A percentile compares a stretch with the other conserved stretches of the same genome.
These are phyloP conservation scores for Myocastor coypus DNA, from an alignment of 2,113 vertebrate genomes.

Conservation along the genomic window DNA sequence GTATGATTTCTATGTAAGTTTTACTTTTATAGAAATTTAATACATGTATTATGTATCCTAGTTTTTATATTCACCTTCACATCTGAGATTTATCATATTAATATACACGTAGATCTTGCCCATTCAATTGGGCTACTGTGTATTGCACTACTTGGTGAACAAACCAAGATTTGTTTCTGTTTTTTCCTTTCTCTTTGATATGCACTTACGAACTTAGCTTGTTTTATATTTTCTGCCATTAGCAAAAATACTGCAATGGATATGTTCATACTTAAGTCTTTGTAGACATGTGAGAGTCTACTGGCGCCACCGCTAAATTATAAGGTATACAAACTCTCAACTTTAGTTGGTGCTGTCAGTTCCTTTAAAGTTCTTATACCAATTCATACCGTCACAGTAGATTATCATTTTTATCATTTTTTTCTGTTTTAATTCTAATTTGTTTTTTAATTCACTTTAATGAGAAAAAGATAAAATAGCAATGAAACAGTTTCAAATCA, in stretches of 20 bases:
- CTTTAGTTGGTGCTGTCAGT: background rate
- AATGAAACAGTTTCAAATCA: no score
- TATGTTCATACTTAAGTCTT: background rate
- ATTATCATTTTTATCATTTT: background rate
- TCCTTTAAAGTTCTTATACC: background rate
- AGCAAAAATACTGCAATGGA: background rate
- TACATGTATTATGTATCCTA: background rate
- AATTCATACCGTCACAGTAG: background rate
- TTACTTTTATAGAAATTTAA: constrained; percentile 1
- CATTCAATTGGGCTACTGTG: background rate
- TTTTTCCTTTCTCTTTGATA: background rate
- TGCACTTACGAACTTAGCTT: background rate
- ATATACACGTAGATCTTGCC: background rate
- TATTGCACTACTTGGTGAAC: background rate
- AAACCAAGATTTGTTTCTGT: background rate
- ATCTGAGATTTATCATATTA: background rate
- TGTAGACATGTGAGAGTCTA: background rate
- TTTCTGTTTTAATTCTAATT: no score
- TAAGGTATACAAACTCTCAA: background rate
- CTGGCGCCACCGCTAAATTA: background rate
- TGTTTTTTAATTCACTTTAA: no score
- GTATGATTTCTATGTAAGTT: background rate
- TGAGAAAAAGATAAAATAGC: no score
- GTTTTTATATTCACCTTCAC: background rate
- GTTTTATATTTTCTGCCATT: background rate